phyloP scores from a whole-genome alignment of 2,888 invertebrate species.

The Orthosia incerta region DNA sequence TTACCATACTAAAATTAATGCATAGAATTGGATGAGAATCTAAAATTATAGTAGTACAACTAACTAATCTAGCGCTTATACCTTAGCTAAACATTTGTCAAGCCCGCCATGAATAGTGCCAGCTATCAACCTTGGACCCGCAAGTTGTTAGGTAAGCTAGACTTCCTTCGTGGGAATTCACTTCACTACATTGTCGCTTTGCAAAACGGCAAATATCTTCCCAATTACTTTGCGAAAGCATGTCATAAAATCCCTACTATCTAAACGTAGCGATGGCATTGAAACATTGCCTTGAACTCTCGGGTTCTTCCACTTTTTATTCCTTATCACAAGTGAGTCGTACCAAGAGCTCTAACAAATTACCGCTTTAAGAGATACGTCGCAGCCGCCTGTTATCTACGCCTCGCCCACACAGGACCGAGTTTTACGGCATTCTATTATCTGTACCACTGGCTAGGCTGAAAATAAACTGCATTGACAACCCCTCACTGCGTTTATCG shows the following conservation, averaged over 20 bases:
- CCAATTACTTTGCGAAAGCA: slow-evolving; percentile 52
- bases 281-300: slow-evolving; percentile 69
- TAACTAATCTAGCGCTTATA: slow-evolving; percentile 3
- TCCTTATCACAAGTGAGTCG: slow-evolving; percentile 78
- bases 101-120: slow-evolving; percentile 25
- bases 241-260: slow-evolving; percentile 51
- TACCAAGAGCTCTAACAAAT: slow-evolving; percentile 84
- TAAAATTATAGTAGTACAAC: too few relatives aligned
- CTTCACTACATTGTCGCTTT: slow-evolving; percentile 18
- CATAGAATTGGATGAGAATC: not conserved
- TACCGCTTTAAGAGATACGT: slow-evolving; percentile 85
- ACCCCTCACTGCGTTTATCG: slow-evolving; percentile 72
- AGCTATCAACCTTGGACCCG: slow-evolving; percentile 41
- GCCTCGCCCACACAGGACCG: slow-evolving; percentile 82
- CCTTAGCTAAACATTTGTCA: slow-evolving; percentile 32
- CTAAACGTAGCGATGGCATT: slow-evolving; percentile 34
- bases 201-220: slow-evolving; percentile 35
- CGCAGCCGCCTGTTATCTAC: slow-evolving; percentile 79
- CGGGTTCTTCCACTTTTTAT: slow-evolving; percentile 69
- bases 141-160: slow-evolving; percentile 21
- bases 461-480: slow-evolving; percentile 83
- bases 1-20: not conserved
- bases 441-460: slow-evolving; percentile 83
- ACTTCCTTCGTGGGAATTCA: slow-evolving; percentile 33
- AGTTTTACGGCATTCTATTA: slow-evolving; percentile 85